These are phyloP conservation scores for Hypomesus transpacificus DNA, from an alignment of 2,113 vertebrate genomes.

Conservation along the genomic window DNA sequence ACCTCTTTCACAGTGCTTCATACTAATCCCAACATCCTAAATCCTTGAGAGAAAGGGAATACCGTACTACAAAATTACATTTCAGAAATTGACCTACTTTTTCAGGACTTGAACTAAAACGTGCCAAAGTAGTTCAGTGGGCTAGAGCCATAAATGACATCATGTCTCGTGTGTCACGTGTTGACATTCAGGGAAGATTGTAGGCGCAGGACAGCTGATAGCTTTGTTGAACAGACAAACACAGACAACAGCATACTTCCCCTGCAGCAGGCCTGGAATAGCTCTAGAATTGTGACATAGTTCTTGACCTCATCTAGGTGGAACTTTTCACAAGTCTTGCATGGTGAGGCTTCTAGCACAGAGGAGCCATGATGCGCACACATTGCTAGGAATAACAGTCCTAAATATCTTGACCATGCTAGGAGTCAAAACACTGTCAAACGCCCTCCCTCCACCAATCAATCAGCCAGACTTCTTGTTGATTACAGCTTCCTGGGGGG, in stretches of 20 bases:
- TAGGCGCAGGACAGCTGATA: neutral
- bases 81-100: conserved; percentile 52
- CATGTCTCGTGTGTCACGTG: conserved; percentile 37
- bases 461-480: conserved; percentile 27
- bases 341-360: no score
- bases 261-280: neutral
- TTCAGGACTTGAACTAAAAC: conserved; percentile 8
- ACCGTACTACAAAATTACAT: conserved; percentile 40
- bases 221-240: conserved; percentile 4
- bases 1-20: conserved; percentile 30
- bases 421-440: neutral
- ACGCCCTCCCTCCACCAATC: neutral
- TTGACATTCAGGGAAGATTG: conserved; percentile 21
- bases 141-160: conserved; percentile 34
- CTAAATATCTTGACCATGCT: no score
- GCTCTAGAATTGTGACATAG: neutral
- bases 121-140: conserved; percentile 37
- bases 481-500: conserved; percentile 41
- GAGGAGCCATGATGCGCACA: no score
- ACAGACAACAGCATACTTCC: neutral
- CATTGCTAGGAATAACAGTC: no score
- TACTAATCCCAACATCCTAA: conserved; percentile 61
- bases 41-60: conserved; percentile 51
- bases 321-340: no score
- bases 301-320: neutral